Evolutionary conservation across 2,113 vertebrate genomes (phyloP).

Genomic region (Electrona antarctica): DNA sequence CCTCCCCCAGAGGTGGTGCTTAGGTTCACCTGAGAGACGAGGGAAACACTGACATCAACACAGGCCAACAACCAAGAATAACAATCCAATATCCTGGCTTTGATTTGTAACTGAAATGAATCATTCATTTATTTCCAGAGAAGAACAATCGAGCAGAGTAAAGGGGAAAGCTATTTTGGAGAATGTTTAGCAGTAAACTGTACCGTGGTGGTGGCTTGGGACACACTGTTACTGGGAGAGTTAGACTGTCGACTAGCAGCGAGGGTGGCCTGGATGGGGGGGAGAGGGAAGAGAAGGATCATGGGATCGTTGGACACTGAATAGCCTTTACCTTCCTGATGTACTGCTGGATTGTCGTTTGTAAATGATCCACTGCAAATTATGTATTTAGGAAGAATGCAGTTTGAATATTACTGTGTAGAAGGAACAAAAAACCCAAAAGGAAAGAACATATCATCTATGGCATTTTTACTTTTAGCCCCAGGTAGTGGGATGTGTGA

Average conservation of each 20-base stretch:
- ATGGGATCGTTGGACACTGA: background rate
- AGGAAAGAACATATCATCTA: no score
- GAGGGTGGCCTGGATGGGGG: constrained; percentile 86
- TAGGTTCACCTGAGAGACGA: constrained; percentile 70
- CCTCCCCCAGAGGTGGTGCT: constrained; percentile 76
- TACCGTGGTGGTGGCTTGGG: constrained; percentile 86
- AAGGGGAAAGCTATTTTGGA: background rate
- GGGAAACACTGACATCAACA: background rate
- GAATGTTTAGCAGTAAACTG: constrained; percentile 79
- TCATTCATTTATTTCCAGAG: background rate
- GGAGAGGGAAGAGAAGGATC: background rate
- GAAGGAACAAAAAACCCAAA: constrained; percentile 5
- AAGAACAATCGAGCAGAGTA: background rate
- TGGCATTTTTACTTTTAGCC: no score
- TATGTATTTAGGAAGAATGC: no score
- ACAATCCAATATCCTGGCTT: background rate
- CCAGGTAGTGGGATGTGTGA: no score
- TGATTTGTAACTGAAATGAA: background rate
- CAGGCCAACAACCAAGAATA: no score
- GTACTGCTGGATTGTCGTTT: background rate
- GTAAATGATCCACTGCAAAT: no score
- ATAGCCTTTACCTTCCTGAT: background rate
- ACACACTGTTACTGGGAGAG: constrained; percentile 87
- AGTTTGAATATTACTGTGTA: background rate
- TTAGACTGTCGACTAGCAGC: constrained; percentile 94